phyloP scores from a whole-genome alignment of 2,888 invertebrate species.

The Hoplodrina ambigua region DNA sequence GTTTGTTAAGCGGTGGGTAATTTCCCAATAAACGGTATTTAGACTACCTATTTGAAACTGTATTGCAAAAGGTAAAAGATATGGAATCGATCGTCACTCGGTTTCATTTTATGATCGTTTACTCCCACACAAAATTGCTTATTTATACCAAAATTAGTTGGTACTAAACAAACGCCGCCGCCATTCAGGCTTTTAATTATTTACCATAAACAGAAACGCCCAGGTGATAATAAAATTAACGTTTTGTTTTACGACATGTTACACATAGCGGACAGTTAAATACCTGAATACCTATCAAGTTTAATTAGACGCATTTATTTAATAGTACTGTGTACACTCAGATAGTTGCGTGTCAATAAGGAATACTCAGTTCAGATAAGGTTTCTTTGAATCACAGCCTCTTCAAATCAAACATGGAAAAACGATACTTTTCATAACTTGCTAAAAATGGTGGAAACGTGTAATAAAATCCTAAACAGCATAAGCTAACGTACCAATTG shows the following conservation, averaged over 20 bases:
- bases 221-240: conserved; percentile 63
- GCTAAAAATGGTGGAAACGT: not conserved
- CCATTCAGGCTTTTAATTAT: conserved; percentile 64
- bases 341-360: conserved; percentile 18
- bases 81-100: conserved; percentile 35
- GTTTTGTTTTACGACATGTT: conserved; percentile 60
- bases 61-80: conserved; percentile 39
- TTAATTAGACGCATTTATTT: conserved; percentile 30
- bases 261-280: conserved; percentile 27
- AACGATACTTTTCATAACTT: no score
- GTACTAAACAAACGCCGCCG: conserved; percentile 58
- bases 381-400: not conserved
- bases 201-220: conserved; percentile 64
- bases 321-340: not conserved
- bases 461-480: not conserved
- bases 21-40: conserved; percentile 63
- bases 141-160: conserved; percentile 65
- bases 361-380: conserved; percentile 1
- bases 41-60: conserved; percentile 50
- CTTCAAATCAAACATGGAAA: conserved; percentile 4
- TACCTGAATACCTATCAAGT: conserved; percentile 29
- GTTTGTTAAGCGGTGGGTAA: conserved; percentile 55
- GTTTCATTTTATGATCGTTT: conserved; percentile 52
- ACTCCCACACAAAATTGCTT: conserved; percentile 62
- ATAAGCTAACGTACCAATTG: not conserved